A percentile compares a stretch with the other conserved stretches of the same genome.
Evolutionary conservation across 2,888 invertebrate genomes (phyloP).

Genomic region (Ypsolopha scabrella): DNA sequence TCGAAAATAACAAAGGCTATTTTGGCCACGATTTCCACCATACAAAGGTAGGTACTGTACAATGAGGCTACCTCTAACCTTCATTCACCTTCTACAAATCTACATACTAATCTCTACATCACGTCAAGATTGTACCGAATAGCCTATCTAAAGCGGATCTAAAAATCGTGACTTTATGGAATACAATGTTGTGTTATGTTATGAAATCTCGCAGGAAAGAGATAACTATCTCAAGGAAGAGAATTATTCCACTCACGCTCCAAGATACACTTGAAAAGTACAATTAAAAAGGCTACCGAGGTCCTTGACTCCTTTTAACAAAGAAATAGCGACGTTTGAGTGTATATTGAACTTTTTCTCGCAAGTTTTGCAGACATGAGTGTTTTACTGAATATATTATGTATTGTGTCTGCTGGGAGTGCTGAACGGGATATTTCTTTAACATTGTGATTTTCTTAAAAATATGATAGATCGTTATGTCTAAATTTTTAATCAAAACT

Average conservation of each 20-base stretch:
- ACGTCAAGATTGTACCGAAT: constrained; percentile 3
- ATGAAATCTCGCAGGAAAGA: constrained; percentile 23
- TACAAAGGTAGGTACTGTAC: neutral
- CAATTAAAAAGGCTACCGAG: constrained; percentile 23
- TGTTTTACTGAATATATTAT: too few relatives aligned
- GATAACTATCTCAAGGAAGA: constrained; percentile 28
- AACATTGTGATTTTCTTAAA: too few relatives aligned
- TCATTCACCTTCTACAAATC: constrained; percentile 2
- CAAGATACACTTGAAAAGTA: constrained; percentile 33
- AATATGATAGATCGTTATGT: too few relatives aligned
- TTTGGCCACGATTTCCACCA: neutral
- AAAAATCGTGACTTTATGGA: constrained; percentile 19
- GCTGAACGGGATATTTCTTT: too few relatives aligned
- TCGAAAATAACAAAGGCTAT: too few relatives aligned
- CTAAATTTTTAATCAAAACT: too few relatives aligned
- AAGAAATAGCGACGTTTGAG: constrained; percentile 15
- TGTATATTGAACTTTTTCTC: neutral
- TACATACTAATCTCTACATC: constrained; percentile 4
- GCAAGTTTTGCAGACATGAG: neutral
- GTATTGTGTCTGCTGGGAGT: too few relatives aligned
- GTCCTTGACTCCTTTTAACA: constrained; percentile 44
- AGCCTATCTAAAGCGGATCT: constrained; percentile 8
- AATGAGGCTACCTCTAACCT: neutral
- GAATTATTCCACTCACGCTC: constrained; percentile 37
- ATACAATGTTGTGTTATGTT: constrained; percentile 7